Evolutionary conservation across 2,113 vertebrate species (phyloP).

Genomic region (Pithys albifrons): DNA sequence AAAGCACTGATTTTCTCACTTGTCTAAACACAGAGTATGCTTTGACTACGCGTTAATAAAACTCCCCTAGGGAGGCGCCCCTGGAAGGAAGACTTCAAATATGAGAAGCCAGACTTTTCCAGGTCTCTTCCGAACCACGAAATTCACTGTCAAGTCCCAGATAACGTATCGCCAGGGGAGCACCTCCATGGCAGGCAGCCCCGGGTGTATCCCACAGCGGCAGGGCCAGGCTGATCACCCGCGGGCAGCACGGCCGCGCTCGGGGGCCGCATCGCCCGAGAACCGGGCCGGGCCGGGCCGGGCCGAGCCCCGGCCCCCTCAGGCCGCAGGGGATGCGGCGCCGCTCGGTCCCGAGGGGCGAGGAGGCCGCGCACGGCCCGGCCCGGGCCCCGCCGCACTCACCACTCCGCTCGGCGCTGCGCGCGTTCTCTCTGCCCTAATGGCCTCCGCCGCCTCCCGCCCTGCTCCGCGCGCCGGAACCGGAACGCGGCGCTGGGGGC

Average conservation of each 20-base stretch:
- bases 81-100: fast-evolving
- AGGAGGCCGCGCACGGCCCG: no score
- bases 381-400: background rate
- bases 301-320: no score
- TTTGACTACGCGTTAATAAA: fast-evolving
- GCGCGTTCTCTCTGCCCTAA: background rate
- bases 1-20: fast-evolving
- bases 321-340: background rate
- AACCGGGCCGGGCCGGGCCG: background rate
- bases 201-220: fast-evolving
- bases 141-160: background rate
- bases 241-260: background rate
- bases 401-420: background rate
- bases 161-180: fast-evolving
- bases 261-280: background rate
- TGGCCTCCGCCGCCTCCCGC: conserved; percentile 36
- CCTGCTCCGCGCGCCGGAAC: conserved; percentile 34
- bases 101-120: fast-evolving
- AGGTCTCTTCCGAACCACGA: background rate
- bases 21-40: fast-evolving
- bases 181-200: fast-evolving
- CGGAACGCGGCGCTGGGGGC: background rate
- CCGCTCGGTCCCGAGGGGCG: background rate
- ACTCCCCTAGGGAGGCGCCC: fast-evolving
- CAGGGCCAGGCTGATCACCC: fast-evolving